phyloP scores from a whole-genome alignment of 2,797 vertebrate genomes.

The Chaetodon trifasciatus region DNA sequence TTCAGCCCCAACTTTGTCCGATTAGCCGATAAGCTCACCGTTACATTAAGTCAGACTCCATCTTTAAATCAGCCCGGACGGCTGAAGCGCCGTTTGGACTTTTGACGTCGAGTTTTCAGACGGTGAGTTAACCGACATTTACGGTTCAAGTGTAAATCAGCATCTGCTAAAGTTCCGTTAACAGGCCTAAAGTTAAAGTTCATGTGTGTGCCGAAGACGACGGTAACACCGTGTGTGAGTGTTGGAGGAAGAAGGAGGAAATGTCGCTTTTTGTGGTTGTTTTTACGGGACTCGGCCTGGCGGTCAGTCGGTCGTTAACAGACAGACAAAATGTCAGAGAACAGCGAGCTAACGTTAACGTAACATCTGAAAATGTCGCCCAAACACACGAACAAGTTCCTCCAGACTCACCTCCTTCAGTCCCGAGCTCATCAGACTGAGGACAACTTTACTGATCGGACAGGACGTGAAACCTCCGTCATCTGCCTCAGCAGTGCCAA shows the following conservation, averaged over 20 bases:
- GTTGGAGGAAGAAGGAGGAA: not conserved
- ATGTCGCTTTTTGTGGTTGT: not conserved
- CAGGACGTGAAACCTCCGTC: too few species aligned
- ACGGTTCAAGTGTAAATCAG: constrained; percentile 33
- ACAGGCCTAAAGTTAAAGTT: constrained; percentile 65
- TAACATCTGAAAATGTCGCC: constrained; percentile 28
- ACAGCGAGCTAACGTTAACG: not conserved
- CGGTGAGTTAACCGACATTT: constrained; percentile 78
- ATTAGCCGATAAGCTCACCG: not conserved
- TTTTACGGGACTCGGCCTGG: not conserved
- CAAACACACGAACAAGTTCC: not conserved
- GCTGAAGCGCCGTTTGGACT: constrained; percentile 9
- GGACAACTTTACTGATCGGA: too few species aligned
- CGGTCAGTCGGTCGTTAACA: constrained; percentile 7
- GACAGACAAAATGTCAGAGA: constrained; percentile 54
- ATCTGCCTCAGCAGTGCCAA: too few species aligned
- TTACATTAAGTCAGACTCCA: not conserved
- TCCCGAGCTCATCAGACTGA: too few species aligned
- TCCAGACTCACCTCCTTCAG: too few species aligned
- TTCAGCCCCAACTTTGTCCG: constrained; percentile 4
- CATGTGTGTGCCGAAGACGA: constrained; percentile 10
- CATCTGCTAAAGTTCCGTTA: constrained; percentile 48
- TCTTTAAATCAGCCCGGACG: not conserved
- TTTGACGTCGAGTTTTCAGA: constrained; percentile 55
- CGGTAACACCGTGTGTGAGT: constrained; percentile 31